Evolutionary conservation across 2,113 vertebrate genomes (phyloP).

Genomic region (Rhegmatorhina hoffmannsi): DNA sequence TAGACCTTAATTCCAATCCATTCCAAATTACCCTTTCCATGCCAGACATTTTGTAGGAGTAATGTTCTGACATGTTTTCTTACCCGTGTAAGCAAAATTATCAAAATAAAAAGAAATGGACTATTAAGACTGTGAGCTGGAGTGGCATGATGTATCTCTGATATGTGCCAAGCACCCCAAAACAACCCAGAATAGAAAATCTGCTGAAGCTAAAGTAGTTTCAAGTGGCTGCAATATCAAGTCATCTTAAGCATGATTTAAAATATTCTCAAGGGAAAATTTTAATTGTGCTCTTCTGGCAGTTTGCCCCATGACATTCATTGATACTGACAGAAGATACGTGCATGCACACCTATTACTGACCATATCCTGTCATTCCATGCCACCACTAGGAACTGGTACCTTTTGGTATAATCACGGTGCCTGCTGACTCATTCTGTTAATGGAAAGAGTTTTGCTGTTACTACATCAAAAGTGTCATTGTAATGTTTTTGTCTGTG

Average conservation of each 20-base stretch:
- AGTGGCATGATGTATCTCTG: not conserved
- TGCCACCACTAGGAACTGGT: not conserved
- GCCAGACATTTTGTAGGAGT: not conserved
- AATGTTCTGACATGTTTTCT: not conserved
- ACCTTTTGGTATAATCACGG: not conserved
- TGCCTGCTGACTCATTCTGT: not conserved
- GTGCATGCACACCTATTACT: not conserved
- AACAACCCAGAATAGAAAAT: not conserved
- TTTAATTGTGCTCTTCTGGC: not conserved
- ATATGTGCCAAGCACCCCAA: not conserved
- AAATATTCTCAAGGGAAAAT: not conserved
- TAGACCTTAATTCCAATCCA: not conserved
- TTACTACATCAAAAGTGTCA: not conserved
- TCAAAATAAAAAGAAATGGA: not conserved
- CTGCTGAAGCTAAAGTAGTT: not conserved
- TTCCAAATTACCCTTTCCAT: not conserved
- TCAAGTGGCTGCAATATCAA: not conserved
- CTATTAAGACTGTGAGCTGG: not conserved
- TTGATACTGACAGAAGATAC: not conserved
- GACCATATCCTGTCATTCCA: not conserved
- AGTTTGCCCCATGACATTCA: not conserved
- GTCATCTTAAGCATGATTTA: not conserved
- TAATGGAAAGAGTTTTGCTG: not conserved
- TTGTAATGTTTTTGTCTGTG: not conserved
- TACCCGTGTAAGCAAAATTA: not conserved